A percentile compares a stretch with the other conserved stretches of the same genome.
phyloP scores from a whole-genome alignment of 2,888 invertebrate genomes.

The Hybos culiciformis region DNA sequence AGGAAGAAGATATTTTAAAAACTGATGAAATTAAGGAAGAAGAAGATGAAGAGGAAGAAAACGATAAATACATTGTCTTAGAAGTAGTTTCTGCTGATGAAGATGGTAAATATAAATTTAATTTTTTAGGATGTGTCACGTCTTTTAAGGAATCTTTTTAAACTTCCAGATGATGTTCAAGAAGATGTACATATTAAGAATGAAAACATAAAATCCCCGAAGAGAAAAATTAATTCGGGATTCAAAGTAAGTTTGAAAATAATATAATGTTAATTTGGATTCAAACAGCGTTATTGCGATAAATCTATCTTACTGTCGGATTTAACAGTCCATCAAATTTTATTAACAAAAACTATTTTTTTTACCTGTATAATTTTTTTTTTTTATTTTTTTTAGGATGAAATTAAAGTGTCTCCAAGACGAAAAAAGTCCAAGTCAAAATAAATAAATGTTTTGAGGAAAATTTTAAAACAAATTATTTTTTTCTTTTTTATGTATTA shows the following conservation, averaged over 20 bases:
- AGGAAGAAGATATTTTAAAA: slow-evolving; percentile 27
- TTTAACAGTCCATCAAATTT: too few relatives aligned
- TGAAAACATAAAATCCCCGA: slow-evolving; percentile 7
- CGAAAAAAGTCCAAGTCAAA: too few relatives aligned
- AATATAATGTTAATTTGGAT: not conserved
- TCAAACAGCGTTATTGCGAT: not conserved
- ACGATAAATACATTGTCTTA: slow-evolving; percentile 77
- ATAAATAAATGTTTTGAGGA: too few relatives aligned
- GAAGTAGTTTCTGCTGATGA: slow-evolving; percentile 73
- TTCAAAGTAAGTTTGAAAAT: slow-evolving; percentile 21
- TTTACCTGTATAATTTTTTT: too few relatives aligned
- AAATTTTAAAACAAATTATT: too few relatives aligned
- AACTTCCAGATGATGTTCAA: slow-evolving; percentile 13
- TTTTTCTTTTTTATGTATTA: too few relatives aligned
- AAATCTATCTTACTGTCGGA: too few relatives aligned
- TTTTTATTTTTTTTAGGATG: too few relatives aligned
- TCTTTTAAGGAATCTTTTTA: slow-evolving; percentile 23
- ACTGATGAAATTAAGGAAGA: slow-evolving; percentile 39
- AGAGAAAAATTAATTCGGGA: slow-evolving; percentile 26
- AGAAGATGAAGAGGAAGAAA: slow-evolving; percentile 56
- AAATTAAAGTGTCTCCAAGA: too few relatives aligned
- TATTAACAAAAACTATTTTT: too few relatives aligned
- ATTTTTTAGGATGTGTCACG: slow-evolving; percentile 27
- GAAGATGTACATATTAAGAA: not conserved
- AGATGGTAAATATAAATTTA: slow-evolving; percentile 37